Evolutionary conservation across 2,113 vertebrate species (phyloP).

Genomic region (Spizaetus ornatus): DNA sequence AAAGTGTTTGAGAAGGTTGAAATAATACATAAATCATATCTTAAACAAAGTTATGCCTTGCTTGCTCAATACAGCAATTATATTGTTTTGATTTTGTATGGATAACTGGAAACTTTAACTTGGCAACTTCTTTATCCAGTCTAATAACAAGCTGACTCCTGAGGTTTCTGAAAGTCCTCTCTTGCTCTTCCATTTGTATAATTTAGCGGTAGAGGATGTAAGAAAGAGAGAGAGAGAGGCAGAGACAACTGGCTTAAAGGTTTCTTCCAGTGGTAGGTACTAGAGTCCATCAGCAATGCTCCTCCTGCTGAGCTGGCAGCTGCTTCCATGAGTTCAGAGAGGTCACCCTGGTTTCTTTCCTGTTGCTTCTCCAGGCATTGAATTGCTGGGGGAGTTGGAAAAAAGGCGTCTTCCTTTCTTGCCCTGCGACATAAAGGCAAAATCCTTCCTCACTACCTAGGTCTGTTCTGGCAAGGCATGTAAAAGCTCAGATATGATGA

Average conservation of each 20-base stretch:
- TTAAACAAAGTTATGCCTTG: neutral
- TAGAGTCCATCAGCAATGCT: neutral
- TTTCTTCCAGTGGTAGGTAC: neutral
- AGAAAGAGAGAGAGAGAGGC: neutral
- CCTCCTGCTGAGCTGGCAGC: constrained; percentile 56
- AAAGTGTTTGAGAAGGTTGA: neutral
- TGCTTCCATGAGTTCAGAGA: constrained; percentile 49
- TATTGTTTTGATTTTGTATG: neutral
- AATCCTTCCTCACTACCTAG: neutral
- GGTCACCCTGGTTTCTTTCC: constrained; percentile 57
- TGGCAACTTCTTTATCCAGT: neutral
- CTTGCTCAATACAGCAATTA: neutral
- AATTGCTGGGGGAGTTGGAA: neutral
- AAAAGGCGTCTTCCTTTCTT: constrained; percentile 53
- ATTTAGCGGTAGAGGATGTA: neutral
- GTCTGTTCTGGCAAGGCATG: neutral
- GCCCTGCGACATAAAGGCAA: neutral
- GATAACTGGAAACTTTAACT: neutral
- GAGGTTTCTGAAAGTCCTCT: neutral
- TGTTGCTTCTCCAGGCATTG: constrained; percentile 60
- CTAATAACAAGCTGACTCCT: neutral
- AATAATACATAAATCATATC: neutral
- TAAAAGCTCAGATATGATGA: neutral
- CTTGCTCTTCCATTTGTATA: neutral
- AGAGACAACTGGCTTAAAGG: neutral